A percentile compares a stretch with the other conserved stretches of the same genome.
Evolutionary conservation across 2,797 vertebrate species (phyloP).

Genomic region (Alauda arvensis): DNA sequence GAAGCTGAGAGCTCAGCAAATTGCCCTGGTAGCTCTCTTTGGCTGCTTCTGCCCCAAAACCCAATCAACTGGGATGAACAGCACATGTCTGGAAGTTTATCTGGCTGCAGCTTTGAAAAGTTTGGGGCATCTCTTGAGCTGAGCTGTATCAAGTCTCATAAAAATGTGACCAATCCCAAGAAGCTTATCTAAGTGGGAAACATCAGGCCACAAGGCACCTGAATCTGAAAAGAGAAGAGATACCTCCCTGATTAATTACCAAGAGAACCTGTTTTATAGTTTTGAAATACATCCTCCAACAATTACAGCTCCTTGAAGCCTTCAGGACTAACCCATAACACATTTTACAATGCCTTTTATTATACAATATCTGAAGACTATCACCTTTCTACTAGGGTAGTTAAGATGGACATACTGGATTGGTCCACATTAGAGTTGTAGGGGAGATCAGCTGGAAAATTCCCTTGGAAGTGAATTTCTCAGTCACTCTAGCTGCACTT

Average conservation of each 20-base stretch:
- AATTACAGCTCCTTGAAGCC: neutral
- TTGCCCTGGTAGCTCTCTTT: neutral
- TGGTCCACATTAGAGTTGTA: neutral
- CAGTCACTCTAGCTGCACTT: neutral
- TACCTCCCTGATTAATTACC: neutral
- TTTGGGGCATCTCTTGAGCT: neutral
- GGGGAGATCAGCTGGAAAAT: neutral
- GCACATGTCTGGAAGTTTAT: neutral
- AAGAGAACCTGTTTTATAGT: neutral
- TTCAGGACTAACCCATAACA: neutral
- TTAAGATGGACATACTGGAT: neutral
- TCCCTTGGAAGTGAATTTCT: neutral
- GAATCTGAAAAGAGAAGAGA: neutral
- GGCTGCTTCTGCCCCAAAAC: neutral
- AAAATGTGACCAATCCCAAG: neutral
- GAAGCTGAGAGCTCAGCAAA: neutral
- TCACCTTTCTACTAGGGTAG: neutral
- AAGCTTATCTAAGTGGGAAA: neutral
- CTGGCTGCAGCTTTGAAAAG: neutral
- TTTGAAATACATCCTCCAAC: neutral
- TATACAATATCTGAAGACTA: neutral
- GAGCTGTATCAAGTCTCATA: neutral
- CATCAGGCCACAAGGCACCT: neutral
- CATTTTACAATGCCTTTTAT: neutral
- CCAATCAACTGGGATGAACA: neutral